A percentile compares a stretch with the other conserved stretches of the same genome.
These are phyloP conservation scores for Anadara kagoshimensis DNA, from an alignment of 1,140 invertebrate genomes.

Conservation along the genomic window DNA sequence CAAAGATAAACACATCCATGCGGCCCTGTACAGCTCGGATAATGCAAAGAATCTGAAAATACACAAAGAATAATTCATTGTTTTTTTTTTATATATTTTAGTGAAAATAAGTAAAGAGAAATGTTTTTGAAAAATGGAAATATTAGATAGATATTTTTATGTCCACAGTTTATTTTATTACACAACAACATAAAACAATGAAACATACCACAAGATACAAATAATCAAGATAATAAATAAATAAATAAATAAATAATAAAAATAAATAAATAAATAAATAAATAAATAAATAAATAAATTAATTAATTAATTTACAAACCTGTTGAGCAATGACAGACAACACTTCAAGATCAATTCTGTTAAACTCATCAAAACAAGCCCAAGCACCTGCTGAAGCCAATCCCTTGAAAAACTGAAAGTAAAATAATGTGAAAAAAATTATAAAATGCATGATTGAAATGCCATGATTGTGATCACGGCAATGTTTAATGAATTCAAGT, in stretches of 20 bases:
- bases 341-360: conserved; percentile 75
- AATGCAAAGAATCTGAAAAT: conserved; percentile 77
- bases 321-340: conserved; percentile 75
- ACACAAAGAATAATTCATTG: conserved; percentile 40
- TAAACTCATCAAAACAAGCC: conserved; percentile 76
- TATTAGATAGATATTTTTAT: not conserved
- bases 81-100: too few species aligned
- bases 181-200: too few species aligned
- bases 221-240: too few species aligned
- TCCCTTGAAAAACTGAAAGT: conserved; percentile 74
- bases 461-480: too few species aligned
- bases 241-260: too few species aligned
- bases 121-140: not conserved
- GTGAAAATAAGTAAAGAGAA: too few species aligned
- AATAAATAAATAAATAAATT: not conserved
- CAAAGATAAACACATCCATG: conserved; percentile 72
- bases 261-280: conserved; percentile 70
- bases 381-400: conserved; percentile 74
- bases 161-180: too few species aligned
- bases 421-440: conserved; percentile 2
- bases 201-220: too few species aligned
- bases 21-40: conserved; percentile 71
- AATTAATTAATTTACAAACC: conserved; percentile 42
- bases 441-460: too few species aligned
- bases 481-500: too few species aligned